Conservation (phyloP, 2,888 invertebrate species). For the Bellardia pandia region DNA sequence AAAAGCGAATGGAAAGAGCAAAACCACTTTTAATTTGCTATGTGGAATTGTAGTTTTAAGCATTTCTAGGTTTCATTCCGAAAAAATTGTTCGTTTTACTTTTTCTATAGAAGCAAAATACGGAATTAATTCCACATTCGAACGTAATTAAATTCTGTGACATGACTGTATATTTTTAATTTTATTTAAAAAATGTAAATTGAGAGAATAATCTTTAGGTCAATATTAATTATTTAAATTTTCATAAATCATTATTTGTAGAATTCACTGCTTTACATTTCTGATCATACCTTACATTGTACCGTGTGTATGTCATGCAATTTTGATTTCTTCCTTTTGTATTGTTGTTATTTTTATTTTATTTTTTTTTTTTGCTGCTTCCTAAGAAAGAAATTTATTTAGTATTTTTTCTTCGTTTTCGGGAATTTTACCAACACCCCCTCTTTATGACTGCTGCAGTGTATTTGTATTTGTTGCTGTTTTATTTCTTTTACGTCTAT, state of each 20-base stretch:
- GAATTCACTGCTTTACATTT: background rate
- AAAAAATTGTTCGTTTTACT: too few species aligned
- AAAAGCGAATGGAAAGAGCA: too few species aligned
- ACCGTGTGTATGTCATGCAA: constrained; percentile 58
- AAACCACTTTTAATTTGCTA: too few species aligned
- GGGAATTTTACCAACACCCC: constrained; percentile 59
- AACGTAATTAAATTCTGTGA: too few species aligned
- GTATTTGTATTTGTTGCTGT: background rate
- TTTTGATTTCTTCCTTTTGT: constrained; percentile 41
- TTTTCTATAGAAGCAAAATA: too few species aligned
- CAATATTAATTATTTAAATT: too few species aligned
- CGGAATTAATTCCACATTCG: too few species aligned
- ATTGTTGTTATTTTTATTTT: background rate
- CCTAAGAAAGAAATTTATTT: constrained; percentile 56
- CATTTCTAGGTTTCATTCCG: too few species aligned
- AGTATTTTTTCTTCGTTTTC: constrained; percentile 3
- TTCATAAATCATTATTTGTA: background rate
- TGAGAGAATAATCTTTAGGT: too few species aligned
- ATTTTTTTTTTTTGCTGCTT: constrained; percentile 24
- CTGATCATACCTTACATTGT: constrained; percentile 22
- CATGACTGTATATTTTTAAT: too few species aligned
- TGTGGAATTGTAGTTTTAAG: too few species aligned
- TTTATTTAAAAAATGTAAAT: too few species aligned
- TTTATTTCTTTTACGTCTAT: constrained; percentile 45
- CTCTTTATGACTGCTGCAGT: background rate